Evolutionary conservation across 2,888 invertebrate genomes (phyloP), one percentile per base, ranked within the genome.

Genomic region (Notocelia uddmanniana): DNA sequence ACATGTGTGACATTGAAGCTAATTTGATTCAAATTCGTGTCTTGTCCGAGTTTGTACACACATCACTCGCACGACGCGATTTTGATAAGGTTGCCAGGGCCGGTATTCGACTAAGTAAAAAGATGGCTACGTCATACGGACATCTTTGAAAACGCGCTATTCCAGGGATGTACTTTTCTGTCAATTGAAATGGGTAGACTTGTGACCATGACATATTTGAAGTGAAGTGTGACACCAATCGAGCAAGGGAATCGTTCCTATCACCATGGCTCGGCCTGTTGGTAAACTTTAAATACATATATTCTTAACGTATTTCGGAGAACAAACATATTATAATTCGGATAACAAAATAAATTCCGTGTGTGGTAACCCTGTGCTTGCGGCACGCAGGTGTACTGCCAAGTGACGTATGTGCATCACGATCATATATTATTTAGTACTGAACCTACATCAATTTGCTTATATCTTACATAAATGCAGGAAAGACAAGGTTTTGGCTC

Each of bases 11-110:
- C 50, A 48, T 68, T 50, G 34, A 50, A 68, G 45, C 45, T 58
- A 68, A 68, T 34, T 58, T 58, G 15, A 68, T 68, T 58, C 19
- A 18, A 68, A 59, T 34, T 68, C 45, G 31, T 71, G 71, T 45
- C 66, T 67, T 31, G 45, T 45, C 23, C 21, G 31, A 60, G 54
- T 71, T 59, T 48, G 71, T 59, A 67, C 54, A 66, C 71, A 67
- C 59, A 60, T 71, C 71, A 71, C 66, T 66, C 41, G 48, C 63
- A 57, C 23, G 63, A 59, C n/a, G 34, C 3, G n/a, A 10, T 19
- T 45, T 48, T 59, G 31, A 34, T 15, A 60, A 45, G 59, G 37
- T 41, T 41, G 10, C 41, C 59, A 41, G 15, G 15, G 41, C 15
- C 41, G 1, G 15, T 41, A 15, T 3, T 41, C 5, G 3, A 41